Evolutionary conservation across 1,140 invertebrate genomes (phyloP).

Genomic region (Aphelinus atriplicis): DNA sequence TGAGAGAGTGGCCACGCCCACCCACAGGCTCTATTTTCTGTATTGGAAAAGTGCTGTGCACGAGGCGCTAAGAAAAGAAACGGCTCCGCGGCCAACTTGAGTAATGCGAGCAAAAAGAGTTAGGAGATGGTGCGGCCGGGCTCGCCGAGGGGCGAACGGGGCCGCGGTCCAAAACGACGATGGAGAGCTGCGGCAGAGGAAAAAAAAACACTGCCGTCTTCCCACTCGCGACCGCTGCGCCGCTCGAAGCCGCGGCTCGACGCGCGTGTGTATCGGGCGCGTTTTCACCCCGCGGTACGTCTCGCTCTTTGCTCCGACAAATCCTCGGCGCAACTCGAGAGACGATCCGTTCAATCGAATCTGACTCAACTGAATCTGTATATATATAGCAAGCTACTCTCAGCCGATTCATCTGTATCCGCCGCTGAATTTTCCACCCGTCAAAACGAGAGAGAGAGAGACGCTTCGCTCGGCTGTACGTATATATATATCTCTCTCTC

Average conservation of each 20-base stretch:
- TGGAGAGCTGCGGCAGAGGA: not conserved
- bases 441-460: no score
- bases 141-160: no score
- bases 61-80: conserved; percentile 36
- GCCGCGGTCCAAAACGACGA: not conserved
- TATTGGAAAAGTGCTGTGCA: conserved; percentile 48
- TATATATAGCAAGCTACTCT: no score
- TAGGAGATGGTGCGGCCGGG: conserved; percentile 7
- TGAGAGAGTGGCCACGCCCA: conserved; percentile 29
- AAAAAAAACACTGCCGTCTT: not conserved
- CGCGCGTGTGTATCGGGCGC: not conserved
- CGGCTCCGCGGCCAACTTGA: conserved; percentile 20
- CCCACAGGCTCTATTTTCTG: conserved; percentile 46
- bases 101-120: conserved; percentile 28
- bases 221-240: not conserved
- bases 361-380: conserved; percentile 16
- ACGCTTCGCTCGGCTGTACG: no score
- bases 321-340: conserved; percentile 16
- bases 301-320: not conserved
- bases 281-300: not conserved
- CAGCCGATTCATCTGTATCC: no score
- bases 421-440: no score
- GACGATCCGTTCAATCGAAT: conserved; percentile 54
- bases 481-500: no score
- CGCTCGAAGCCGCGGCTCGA: not conserved